phyloP scores from a whole-genome alignment of 1,140 invertebrate species.

The Magallana angulata region DNA sequence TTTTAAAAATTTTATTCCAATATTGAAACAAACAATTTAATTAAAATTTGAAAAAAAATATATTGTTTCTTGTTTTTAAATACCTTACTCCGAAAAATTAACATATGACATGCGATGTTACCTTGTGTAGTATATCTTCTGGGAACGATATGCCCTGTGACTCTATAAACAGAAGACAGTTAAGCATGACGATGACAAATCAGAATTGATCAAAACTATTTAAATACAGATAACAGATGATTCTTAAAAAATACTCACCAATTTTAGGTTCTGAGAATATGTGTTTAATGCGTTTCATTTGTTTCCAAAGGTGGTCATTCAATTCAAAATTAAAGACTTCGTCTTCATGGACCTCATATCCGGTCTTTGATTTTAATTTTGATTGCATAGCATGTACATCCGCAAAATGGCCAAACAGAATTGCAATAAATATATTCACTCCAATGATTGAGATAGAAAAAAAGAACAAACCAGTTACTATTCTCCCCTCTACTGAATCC shows the following conservation, averaged over 20 bases:
- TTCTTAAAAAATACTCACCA: neutral
- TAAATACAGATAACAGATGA: too few species aligned
- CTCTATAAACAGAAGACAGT: neutral
- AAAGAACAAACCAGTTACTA: slow-evolving; percentile 33
- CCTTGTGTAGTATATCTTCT: neutral
- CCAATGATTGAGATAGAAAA: slow-evolving; percentile 47
- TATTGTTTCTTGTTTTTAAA: too few species aligned
- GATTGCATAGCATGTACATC: neutral
- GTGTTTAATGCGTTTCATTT: neutral
- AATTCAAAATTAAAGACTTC: neutral
- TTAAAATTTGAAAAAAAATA: too few species aligned
- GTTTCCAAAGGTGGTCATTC: neutral
- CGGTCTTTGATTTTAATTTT: neutral
- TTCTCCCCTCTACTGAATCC: neutral
- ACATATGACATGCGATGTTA: neutral
- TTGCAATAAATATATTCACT: slow-evolving; percentile 47
- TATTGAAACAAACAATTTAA: too few species aligned
- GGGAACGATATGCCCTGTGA: neutral
- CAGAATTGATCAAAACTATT: too few species aligned
- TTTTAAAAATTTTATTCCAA: too few species aligned
- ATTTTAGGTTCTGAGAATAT: neutral
- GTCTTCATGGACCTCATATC: neutral
- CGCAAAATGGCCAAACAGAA: slow-evolving; percentile 25
- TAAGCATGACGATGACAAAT: too few species aligned
- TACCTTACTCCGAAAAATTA: too few species aligned